Evolutionary conservation across 2,113 vertebrate species (phyloP).

Genomic region (Hippocampus barbouri): DNA sequence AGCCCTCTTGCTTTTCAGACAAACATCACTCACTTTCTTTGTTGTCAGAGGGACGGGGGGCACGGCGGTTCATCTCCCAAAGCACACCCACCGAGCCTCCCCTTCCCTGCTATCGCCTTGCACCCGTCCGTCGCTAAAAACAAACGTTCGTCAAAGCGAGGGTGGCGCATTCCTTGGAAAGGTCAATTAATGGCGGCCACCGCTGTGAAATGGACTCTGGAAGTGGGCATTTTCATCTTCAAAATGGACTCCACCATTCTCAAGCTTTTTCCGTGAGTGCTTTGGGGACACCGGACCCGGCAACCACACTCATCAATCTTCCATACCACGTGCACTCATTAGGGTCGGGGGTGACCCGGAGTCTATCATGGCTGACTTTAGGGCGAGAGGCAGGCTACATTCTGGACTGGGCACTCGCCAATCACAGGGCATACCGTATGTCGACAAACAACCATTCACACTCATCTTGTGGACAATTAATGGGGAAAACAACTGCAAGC

Average conservation of each 20-base stretch:
- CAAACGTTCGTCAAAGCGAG: conserved; percentile 69
- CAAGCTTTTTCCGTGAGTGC: neutral
- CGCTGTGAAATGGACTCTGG: conserved; percentile 8
- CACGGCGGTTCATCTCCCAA: conserved; percentile 65
- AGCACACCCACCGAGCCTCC: conserved; percentile 35
- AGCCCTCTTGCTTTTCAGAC: conserved; percentile 71
- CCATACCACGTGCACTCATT: conserved; percentile 22
- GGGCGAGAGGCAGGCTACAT: no score
- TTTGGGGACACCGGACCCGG: conserved; percentile 14
- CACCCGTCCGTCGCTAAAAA: conserved; percentile 64
- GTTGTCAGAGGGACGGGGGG: conserved; percentile 70
- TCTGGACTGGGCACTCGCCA: no score
- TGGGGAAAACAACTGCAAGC: no score
- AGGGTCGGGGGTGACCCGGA: neutral
- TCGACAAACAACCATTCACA: no score
- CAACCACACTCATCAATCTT: conserved; percentile 6
- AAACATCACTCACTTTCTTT: conserved; percentile 77
- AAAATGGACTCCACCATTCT: conserved; percentile 11
- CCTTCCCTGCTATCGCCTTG: conserved; percentile 64
- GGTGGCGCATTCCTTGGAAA: conserved; percentile 63
- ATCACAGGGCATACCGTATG: no score
- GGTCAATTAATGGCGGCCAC: conserved; percentile 61
- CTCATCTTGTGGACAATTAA: no score
- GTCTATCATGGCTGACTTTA: no score
- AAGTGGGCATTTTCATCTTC: conserved; percentile 16